Percentiles rank a stretch among this genome's conserved stretches.
Evolutionary conservation across 2,797 vertebrate species (phyloP).

Genomic region (Anguilla megastoma): DNA sequence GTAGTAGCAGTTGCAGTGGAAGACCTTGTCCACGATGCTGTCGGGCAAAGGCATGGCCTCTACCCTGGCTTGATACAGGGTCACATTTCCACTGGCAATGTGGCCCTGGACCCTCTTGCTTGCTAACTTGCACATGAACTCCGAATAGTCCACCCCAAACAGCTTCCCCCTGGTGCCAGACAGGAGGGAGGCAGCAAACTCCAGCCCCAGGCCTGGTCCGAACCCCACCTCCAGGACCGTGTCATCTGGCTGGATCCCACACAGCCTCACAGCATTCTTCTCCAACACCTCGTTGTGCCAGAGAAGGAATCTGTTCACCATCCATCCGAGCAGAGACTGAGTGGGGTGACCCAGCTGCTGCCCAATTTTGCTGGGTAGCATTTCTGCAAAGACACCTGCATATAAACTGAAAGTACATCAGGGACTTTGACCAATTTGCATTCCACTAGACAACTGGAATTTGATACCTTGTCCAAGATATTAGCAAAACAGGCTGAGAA

Average conservation of each 20-base stretch:
- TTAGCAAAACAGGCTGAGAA: too few species aligned
- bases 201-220: constrained; percentile 68
- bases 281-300: constrained; percentile 57
- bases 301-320: constrained; percentile 58
- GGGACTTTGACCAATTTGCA: neutral
- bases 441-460: neutral
- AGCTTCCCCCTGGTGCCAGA: constrained; percentile 61
- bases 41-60: constrained; percentile 66
- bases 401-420: neutral
- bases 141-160: constrained; percentile 72
- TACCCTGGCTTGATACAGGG: constrained; percentile 62
- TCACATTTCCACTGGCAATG: constrained; percentile 62
- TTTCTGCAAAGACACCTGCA: constrained; percentile 43
- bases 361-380: constrained; percentile 54
- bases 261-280: constrained; percentile 62
- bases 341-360: constrained; percentile 65
- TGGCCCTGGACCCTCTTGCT: constrained; percentile 55
- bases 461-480: too few species aligned
- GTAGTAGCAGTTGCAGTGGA: constrained; percentile 78
- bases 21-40: constrained; percentile 68
- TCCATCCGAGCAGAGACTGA: constrained; percentile 61
- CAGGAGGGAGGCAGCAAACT: constrained; percentile 59
- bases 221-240: constrained; percentile 72
- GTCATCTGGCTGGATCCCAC: constrained; percentile 61
- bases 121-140: constrained; percentile 73